phyloP scores from a whole-genome alignment of 2,113 vertebrate species.

The Apodemus sylvaticus region DNA sequence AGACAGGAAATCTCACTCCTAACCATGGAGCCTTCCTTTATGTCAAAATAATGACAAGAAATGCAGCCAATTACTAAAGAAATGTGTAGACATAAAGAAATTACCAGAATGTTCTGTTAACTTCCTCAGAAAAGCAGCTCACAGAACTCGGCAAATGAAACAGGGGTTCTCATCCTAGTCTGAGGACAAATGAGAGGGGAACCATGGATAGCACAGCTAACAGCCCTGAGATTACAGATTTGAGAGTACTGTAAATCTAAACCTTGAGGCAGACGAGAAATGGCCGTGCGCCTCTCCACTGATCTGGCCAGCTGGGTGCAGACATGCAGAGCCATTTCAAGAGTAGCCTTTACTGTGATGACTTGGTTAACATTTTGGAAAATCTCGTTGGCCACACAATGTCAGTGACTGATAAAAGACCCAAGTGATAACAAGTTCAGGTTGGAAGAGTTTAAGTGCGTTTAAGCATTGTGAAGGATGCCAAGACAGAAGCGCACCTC shows the following conservation, averaged over 20 bases:
- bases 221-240: background rate
- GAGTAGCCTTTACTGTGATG: conserved; percentile 39
- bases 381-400: conserved; percentile 54
- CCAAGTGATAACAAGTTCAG: conserved; percentile 49
- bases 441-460: conserved; percentile 33
- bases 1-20: background rate
- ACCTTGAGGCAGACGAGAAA: background rate
- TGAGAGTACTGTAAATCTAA: background rate
- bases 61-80: background rate
- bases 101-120: background rate
- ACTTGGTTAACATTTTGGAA: conserved; percentile 52
- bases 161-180: background rate
- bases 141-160: background rate
- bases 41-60: background rate
- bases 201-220: background rate
- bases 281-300: background rate
- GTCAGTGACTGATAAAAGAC: conserved; percentile 41
- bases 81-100: background rate
- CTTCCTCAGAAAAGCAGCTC: background rate
- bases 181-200: background rate
- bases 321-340: background rate
- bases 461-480: background rate
- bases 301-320: background rate
- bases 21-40: background rate
- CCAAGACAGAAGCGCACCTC: background rate